Evolutionary conservation across 53 echinoderm and acorn worm genomes (phyloP), one percentile per base, ranked within the genome.

Genomic region (Apostichopus leukothele): DNA sequence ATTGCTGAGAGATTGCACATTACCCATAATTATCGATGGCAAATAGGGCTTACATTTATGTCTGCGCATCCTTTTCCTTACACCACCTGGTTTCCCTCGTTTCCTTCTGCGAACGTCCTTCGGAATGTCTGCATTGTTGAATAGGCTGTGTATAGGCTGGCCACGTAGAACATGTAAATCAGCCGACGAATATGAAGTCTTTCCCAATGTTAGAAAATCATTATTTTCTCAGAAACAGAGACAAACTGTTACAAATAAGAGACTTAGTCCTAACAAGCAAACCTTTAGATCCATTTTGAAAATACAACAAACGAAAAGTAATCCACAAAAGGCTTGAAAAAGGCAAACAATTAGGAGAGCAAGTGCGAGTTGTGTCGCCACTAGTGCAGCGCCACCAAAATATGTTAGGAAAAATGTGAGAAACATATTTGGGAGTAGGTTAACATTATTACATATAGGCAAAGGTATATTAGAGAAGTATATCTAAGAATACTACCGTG

Each of bases 291-390:
- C 50, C 67, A 60, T 61, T 50, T 89, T 39, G 25, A 25, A 16
- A 68, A 68, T 19, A 16, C 19, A 19, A 13, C 9, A 25, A 51
- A 21, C 23, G 20, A 20, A 76, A 76, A 25, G 25, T 6, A 50
- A 6, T 25, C 5, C 13, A 76, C 23, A 76, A 50, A 25, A 25
- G 25, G 25, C 25, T 25, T 25, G 14, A 76, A 76, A 12, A 7
- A 50, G 76, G 20, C 11, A 76, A 76, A 21, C 25, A 25, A 25
- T 25, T 76, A 6, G 14, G 39, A 51, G 20, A 23, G 23, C 6
- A 74, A 10, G 76, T 76, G 76, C 76, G 76, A 76, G 76, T 14
- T 76, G 76, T 26, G 76, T 76, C 76, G 76, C 76, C 76, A 76
- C 76, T 76, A 76, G 76, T 21, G 27, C 27, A 76, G 76, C 76